Evolutionary conservation across 2,797 vertebrate genomes (phyloP).

Genomic region (Hemibagrus guttatus): DNA sequence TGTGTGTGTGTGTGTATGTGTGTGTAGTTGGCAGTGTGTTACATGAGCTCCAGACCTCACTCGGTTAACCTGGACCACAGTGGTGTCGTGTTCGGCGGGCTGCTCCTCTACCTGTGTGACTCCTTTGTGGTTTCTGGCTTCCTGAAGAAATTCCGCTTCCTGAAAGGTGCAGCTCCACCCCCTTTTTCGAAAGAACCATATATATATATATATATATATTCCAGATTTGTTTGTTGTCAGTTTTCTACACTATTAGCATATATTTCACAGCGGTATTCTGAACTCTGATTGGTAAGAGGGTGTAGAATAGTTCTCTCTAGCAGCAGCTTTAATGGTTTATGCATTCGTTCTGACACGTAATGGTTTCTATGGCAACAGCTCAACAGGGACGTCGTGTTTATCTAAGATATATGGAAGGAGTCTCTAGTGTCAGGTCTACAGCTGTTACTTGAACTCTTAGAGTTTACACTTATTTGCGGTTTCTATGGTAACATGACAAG

Average conservation of each 20-base stretch:
- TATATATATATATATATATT: too few relatives aligned
- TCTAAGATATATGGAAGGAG: too few relatives aligned
- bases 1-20: conserved; percentile 38
- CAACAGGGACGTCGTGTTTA: not conserved
- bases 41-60: conserved; percentile 95
- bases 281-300: too few relatives aligned
- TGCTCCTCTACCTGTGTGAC: conserved; percentile 96
- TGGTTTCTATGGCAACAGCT: not conserved
- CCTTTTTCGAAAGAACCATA: not conserved
- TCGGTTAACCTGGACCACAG: conserved; percentile 90
- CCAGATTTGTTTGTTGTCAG: not conserved
- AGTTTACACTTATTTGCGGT: too few relatives aligned
- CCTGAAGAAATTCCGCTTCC: conserved; percentile 92
- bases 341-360: not conserved
- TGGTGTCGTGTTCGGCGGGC: conserved; percentile 91
- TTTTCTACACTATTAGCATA: too few relatives aligned
- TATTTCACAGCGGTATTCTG: too few relatives aligned
- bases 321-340: not conserved
- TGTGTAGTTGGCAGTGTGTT: conserved; percentile 89
- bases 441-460: too few relatives aligned
- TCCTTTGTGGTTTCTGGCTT: conserved; percentile 94
- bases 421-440: too few relatives aligned
- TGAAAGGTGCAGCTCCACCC: conserved; percentile 83
- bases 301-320: not conserved
- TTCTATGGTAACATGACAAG: too few relatives aligned